Evolutionary conservation across 2,113 vertebrate genomes (phyloP).

Genomic region (Paradisaea rubra): DNA sequence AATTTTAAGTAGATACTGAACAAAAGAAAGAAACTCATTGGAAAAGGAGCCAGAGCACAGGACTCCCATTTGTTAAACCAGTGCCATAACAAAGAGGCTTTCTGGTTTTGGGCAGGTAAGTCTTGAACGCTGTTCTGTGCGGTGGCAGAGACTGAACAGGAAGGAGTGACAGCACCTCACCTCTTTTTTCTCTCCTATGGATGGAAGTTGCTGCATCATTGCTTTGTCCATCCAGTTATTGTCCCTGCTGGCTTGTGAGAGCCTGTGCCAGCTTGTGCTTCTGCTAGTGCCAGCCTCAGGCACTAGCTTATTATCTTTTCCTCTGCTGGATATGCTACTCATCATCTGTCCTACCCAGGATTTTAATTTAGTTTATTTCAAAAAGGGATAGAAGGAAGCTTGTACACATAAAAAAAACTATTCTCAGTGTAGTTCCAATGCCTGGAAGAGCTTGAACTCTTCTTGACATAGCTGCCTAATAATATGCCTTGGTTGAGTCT

Average conservation of each 20-base stretch:
- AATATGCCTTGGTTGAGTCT: background rate
- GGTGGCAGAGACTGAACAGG: background rate
- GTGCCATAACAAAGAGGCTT: background rate
- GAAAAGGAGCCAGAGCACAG: background rate
- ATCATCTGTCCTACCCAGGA: background rate
- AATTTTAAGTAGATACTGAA: background rate
- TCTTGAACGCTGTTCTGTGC: background rate
- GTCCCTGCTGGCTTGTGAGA: background rate
- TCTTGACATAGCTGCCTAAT: background rate
- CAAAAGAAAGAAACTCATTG: background rate
- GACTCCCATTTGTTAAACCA: background rate
- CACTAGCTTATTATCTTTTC: background rate
- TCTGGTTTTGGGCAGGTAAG: background rate
- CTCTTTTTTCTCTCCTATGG: background rate
- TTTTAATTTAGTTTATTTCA: constrained; percentile 1
- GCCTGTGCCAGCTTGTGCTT: background rate
- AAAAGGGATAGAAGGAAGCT: background rate
- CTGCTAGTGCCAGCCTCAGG: background rate
- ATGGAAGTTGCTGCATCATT: background rate
- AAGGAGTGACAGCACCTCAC: background rate
- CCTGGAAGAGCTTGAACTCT: background rate
- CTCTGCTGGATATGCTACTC: background rate
- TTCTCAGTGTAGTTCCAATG: background rate
- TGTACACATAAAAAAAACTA: background rate
- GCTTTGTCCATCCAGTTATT: background rate